Conservation (phyloP, 2,888 invertebrate species). For the Standfussiana lucernea region DNA sequence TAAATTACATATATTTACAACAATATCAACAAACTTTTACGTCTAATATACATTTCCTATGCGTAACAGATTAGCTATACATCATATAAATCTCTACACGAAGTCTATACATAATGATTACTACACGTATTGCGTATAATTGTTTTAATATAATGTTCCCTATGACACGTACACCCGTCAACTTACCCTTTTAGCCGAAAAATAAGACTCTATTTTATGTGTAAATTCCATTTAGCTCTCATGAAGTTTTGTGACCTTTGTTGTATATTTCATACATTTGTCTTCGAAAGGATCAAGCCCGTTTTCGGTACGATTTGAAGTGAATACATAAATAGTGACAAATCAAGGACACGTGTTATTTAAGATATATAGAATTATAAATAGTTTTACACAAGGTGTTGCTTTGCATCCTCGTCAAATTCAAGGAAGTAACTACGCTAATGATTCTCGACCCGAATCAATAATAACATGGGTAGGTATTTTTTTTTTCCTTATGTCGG, state of each 20-base stretch:
- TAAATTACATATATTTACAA: constrained; percentile 85
- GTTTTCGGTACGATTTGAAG: neutral
- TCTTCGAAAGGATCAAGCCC: constrained; percentile 6
- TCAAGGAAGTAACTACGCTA: no score
- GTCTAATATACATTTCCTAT: constrained; percentile 74
- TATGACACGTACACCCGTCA: constrained; percentile 72
- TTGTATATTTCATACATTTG: constrained; percentile 4
- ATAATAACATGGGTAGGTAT: no score
- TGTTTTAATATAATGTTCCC: constrained; percentile 75
- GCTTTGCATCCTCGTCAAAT: no score
- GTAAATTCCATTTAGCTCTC: constrained; percentile 37
- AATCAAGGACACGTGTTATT: constrained; percentile 29
- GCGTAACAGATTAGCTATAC: constrained; percentile 79
- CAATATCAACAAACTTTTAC: constrained; percentile 83
- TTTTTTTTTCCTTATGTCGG: no score
- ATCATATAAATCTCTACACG: constrained; percentile 71
- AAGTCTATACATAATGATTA: constrained; percentile 68
- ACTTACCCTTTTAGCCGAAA: constrained; percentile 76
- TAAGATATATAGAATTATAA: neutral
- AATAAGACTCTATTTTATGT: constrained; percentile 49
- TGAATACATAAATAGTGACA: constrained; percentile 7
- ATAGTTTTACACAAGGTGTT: no score
- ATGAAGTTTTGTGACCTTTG: constrained; percentile 22
- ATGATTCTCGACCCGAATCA: no score
- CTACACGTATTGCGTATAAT: constrained; percentile 68